phyloP scores from a whole-genome alignment of 2,797 vertebrate species.

The Sebastolobus altivelis region DNA sequence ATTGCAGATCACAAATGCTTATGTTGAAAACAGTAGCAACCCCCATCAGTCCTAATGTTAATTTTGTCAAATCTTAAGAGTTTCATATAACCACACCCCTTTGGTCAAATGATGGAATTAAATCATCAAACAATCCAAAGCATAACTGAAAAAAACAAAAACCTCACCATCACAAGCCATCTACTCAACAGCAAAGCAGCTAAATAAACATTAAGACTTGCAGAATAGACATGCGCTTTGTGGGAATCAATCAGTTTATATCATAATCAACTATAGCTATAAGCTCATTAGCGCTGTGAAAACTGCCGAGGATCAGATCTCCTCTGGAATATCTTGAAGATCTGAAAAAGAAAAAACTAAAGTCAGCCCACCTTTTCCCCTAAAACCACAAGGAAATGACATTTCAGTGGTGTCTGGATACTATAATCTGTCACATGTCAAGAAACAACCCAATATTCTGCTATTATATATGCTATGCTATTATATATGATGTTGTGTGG shows the following conservation, averaged over 20 bases:
- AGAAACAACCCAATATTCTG: neutral
- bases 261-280: neutral
- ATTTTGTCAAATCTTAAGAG: neutral
- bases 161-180: conserved; percentile 50
- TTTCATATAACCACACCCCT: conserved; percentile 19
- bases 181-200: conserved; percentile 54
- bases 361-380: neutral
- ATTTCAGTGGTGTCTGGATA: neutral
- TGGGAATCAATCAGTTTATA: conserved; percentile 2
- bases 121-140: conserved; percentile 23
- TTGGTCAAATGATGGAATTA: conserved; percentile 39
- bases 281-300: conserved; percentile 41
- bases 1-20: neutral
- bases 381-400: neutral
- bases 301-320: conserved; percentile 80
- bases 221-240: conserved; percentile 6
- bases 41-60: neutral
- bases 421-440: neutral
- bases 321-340: conserved; percentile 92
- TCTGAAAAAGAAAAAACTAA: conserved; percentile 78
- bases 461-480: neutral
- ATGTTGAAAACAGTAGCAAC: neutral
- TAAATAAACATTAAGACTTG: conserved; percentile 47
- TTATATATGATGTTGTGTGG: too few species aligned
- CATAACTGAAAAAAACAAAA: conserved; percentile 20